Conservation (phyloP, 2,113 vertebrate species). For the Glaucomys volans region DNA sequence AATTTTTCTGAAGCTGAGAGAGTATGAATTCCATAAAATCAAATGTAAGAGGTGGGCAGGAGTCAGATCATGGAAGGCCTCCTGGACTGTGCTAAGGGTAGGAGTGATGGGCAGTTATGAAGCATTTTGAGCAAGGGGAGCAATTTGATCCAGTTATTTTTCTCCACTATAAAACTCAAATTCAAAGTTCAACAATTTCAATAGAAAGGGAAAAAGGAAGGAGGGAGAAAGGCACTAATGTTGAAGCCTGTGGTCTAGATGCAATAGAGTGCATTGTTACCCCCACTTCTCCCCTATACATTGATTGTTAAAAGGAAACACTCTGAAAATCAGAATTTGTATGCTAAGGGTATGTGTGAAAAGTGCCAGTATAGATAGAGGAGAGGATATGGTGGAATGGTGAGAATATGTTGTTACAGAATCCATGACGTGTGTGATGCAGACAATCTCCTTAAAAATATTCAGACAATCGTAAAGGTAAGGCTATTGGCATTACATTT, state of each 20-base stretch:
- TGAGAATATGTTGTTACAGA: fast-evolving
- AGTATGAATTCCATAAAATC: neutral
- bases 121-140: neutral
- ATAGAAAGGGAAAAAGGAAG: neutral
- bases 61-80: neutral
- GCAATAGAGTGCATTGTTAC: conserved; percentile 74
- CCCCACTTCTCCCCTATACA: neutral
- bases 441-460: neutral
- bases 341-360: fast-evolving
- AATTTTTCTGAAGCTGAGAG: neutral
- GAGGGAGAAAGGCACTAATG: neutral
- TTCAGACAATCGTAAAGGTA: neutral
- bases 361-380: neutral
- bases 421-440: fast-evolving
- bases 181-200: neutral
- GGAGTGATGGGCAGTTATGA: neutral
- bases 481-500: neutral
- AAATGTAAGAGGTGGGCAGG: neutral
- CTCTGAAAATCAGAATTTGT: neutral
- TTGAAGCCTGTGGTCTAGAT: conserved; percentile 79
- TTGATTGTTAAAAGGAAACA: conserved; percentile 55
- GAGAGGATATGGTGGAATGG: fast-evolving
- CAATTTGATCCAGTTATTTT: neutral
- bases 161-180: neutral
- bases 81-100: neutral